Conservation (phyloP, 2,888 invertebrate species). For the Netelia virgata region DNA sequence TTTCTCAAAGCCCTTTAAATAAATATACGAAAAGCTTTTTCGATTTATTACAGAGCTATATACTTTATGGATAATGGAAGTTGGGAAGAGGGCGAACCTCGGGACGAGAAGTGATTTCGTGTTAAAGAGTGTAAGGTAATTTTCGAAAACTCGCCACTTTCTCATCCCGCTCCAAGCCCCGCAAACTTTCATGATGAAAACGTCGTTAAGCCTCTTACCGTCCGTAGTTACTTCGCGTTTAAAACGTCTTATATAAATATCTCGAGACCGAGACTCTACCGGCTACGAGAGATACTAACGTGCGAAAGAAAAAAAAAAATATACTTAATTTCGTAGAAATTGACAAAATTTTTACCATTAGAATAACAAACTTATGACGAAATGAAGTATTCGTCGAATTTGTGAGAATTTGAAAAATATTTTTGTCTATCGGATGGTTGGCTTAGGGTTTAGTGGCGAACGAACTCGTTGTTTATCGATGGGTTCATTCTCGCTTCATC, state of each 20-base stretch:
- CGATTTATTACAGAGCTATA: background rate
- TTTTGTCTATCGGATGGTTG: background rate
- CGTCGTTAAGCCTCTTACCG: conserved; percentile 50
- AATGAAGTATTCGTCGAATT: background rate
- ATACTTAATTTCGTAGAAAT: no score
- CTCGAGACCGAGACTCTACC: background rate
- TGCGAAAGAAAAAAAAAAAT: no score
- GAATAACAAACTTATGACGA: no score
- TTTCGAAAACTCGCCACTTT: conserved; percentile 20
- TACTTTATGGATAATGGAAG: conserved; percentile 25
- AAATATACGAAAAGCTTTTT: background rate
- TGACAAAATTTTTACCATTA: no score
- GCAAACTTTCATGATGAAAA: conserved; percentile 64
- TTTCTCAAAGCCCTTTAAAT: background rate
- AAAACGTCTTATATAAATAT: background rate
- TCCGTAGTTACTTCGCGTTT: background rate
- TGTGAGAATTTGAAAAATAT: background rate
- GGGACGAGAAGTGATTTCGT: conserved; percentile 2
- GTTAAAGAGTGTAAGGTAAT: conserved; percentile 23
- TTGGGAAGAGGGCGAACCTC: background rate
- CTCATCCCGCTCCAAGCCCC: background rate
- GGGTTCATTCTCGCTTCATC: background rate
- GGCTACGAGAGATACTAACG: no score
- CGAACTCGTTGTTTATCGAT: conserved; percentile 2
- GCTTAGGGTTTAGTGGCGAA: background rate